These are phyloP conservation scores for Cygnus olor DNA, from an alignment of 2,797 vertebrate genomes.

Conservation along the genomic window DNA sequence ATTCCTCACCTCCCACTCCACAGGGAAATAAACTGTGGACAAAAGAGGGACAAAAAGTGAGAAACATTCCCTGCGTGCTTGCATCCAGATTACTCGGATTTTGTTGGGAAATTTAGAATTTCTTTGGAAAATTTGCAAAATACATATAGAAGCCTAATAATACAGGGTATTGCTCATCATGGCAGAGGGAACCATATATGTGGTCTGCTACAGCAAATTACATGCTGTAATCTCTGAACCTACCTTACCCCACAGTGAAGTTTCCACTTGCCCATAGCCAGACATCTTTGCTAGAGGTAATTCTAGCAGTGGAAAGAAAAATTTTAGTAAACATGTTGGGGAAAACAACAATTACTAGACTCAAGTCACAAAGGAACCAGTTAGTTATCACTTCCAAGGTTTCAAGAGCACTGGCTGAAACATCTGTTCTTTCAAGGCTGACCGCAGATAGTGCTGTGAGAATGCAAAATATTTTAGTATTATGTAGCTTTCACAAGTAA, in stretches of 20 bases:
- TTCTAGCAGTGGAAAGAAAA: not conserved
- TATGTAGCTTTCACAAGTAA: not conserved
- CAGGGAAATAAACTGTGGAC: not conserved
- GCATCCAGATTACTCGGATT: not conserved
- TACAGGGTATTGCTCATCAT: not conserved
- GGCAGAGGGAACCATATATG: not conserved
- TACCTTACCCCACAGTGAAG: fast-evolving
- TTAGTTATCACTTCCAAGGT: not conserved
- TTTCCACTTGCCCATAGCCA: not conserved
- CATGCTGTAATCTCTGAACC: not conserved
- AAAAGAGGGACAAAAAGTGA: not conserved
- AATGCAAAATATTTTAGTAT: not conserved
- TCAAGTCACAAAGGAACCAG: not conserved
- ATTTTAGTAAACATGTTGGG: not conserved
- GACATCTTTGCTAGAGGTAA: not conserved
- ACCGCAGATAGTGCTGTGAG: not conserved
- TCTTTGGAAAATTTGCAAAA: not conserved
- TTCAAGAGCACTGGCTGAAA: not conserved
- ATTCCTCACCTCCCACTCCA: not conserved
- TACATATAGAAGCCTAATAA: too few species aligned
- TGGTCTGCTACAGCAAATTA: not conserved
- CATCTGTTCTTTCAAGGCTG: not conserved
- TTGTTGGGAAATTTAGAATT: not conserved
- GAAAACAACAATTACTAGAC: not conserved
- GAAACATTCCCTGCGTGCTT: not conserved